These are phyloP conservation scores for Gymnocephalus cernua DNA, from an alignment of 2,113 vertebrate genomes.

Conservation along the genomic window DNA sequence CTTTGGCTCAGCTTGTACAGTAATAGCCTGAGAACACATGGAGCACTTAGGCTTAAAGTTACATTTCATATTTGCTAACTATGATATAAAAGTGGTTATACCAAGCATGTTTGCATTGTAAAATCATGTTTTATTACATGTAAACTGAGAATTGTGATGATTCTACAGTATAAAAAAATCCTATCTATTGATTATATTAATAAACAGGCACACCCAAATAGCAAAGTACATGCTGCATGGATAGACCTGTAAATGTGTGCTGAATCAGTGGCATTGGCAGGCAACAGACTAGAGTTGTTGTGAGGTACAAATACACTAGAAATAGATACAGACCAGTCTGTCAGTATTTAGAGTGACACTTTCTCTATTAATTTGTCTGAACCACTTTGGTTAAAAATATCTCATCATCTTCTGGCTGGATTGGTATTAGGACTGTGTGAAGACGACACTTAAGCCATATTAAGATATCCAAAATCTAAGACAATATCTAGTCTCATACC, in stretches of 20 bases:
- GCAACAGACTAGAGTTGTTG: neutral
- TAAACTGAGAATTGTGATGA: neutral
- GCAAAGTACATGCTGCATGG: neutral
- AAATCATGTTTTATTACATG: constrained; percentile 12
- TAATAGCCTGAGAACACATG: constrained; percentile 21
- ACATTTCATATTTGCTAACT: constrained; percentile 32
- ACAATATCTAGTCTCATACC: too few relatives aligned
- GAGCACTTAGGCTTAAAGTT: constrained; percentile 34
- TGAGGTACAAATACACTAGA: neutral
- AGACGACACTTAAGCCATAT: too few relatives aligned
- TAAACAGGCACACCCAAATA: neutral
- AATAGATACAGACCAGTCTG: neutral
- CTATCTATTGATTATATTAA: neutral
- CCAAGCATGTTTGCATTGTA: constrained; percentile 14
- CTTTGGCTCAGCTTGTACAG: neutral
- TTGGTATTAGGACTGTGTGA: too few relatives aligned
- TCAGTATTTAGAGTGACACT: neutral
- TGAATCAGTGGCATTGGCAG: neutral
- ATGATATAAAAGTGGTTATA: constrained; percentile 5
- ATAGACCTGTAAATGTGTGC: neutral
- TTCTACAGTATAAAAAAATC: neutral
- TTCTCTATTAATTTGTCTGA: neutral
- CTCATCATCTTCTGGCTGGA: too few relatives aligned
- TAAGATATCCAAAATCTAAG: too few relatives aligned
- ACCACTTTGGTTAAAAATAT: too few relatives aligned